Evolutionary conservation across 2,888 invertebrate genomes (phyloP).

Genomic region (Drosophila vallismaia): DNA sequence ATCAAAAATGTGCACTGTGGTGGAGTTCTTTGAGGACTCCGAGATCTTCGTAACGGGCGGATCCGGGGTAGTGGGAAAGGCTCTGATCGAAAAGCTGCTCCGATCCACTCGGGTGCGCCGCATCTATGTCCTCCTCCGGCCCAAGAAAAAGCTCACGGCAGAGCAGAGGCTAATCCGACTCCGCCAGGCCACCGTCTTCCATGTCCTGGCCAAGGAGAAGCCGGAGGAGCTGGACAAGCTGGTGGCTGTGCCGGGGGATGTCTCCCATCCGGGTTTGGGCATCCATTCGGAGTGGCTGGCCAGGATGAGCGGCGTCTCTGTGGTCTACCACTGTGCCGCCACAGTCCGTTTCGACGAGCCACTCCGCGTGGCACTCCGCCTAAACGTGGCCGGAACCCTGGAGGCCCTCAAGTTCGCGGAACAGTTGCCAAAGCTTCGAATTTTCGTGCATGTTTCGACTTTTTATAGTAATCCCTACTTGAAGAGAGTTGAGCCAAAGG

Average conservation of each 20-base stretch:
- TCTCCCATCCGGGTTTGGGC: slow-evolving; percentile 63
- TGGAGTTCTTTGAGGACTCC: slow-evolving; percentile 88
- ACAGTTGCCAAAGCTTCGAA: slow-evolving; percentile 85
- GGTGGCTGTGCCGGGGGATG: slow-evolving; percentile 76
- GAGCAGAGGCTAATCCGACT: slow-evolving; percentile 88
- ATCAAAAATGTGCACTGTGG: slow-evolving; percentile 74
- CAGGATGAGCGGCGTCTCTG: slow-evolving; percentile 85
- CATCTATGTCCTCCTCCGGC: slow-evolving; percentile 91
- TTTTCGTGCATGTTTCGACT: slow-evolving; percentile 92
- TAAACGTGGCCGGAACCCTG: slow-evolving; percentile 88
- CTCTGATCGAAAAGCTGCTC: slow-evolving; percentile 93
- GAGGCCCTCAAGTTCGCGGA: slow-evolving; percentile 87
- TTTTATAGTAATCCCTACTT: slow-evolving; percentile 93
- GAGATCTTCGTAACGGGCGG: slow-evolving; percentile 93
- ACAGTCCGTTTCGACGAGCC: slow-evolving; percentile 93
- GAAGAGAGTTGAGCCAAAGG: slow-evolving; percentile 88
- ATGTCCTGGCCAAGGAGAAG: slow-evolving; percentile 60
- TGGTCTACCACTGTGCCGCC: slow-evolving; percentile 92
- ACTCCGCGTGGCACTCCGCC: slow-evolving; percentile 86
- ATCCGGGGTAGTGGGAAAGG: slow-evolving; percentile 94
- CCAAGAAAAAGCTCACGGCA: slow-evolving; percentile 87
- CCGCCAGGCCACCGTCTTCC: slow-evolving; percentile 81
- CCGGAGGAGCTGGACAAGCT: slow-evolving; percentile 73
- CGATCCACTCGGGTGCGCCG: slow-evolving; percentile 90
- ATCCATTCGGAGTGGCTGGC: slow-evolving; percentile 53